Evolutionary conservation across 2,888 invertebrate species (phyloP).

Genomic region (Neria commutata): DNA sequence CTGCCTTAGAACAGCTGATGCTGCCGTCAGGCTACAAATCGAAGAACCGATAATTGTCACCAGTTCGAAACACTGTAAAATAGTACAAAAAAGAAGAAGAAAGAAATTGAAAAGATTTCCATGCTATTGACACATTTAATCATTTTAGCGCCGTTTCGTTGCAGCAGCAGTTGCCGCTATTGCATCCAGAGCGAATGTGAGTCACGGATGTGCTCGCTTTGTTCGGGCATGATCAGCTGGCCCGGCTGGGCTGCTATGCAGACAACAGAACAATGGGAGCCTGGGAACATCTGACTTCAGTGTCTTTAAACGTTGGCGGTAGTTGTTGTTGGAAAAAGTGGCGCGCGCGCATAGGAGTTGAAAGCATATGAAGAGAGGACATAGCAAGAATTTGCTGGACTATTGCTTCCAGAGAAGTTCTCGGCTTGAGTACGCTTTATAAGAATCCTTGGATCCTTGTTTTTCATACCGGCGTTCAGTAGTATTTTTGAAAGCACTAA

Average conservation of each 20-base stretch:
- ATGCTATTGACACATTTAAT: constrained; percentile 1
- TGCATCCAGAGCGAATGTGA: constrained; percentile 35
- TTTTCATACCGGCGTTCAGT: too few relatives aligned
- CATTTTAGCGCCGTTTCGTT: constrained; percentile 43
- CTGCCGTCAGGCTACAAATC: too few relatives aligned
- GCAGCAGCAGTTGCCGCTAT: constrained; percentile 1
- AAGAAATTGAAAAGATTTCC: too few relatives aligned
- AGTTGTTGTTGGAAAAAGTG: not conserved
- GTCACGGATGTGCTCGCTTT: constrained; percentile 42
- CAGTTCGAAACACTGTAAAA: not conserved
- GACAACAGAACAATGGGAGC: constrained; percentile 3
- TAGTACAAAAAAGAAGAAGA: not conserved
- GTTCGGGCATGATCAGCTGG: not conserved
- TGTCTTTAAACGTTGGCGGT: too few relatives aligned
- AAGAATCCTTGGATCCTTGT: too few relatives aligned
- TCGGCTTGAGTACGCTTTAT: too few relatives aligned
- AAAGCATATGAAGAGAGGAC: too few relatives aligned
- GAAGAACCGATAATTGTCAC: too few relatives aligned
- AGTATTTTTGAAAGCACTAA: too few relatives aligned
- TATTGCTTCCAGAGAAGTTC: not conserved
- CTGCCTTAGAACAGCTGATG: too few relatives aligned
- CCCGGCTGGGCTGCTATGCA: constrained; percentile 19
- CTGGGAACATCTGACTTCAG: too few relatives aligned
- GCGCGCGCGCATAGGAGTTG: too few relatives aligned
- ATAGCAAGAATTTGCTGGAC: not conserved